Conservation (phyloP, 2,888 invertebrate species). For the Lasioglossum leucozonium region DNA sequence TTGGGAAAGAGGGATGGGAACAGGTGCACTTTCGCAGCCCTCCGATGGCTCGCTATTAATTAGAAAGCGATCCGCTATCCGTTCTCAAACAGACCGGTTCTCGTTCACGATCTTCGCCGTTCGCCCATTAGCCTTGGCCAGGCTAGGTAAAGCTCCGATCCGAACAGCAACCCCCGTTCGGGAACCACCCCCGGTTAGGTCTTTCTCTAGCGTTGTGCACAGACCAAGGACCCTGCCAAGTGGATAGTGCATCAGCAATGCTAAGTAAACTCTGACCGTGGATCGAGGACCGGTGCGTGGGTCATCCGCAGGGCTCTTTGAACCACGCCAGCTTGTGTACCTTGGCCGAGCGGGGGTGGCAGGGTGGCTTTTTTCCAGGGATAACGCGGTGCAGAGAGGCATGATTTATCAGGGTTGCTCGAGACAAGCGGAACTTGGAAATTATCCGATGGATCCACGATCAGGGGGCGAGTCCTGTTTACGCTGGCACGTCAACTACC, state of each 20-base stretch:
- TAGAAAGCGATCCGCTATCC: constrained; percentile 64
- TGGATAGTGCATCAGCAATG: constrained; percentile 82
- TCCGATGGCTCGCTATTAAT: constrained; percentile 67
- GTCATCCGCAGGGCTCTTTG: constrained; percentile 4
- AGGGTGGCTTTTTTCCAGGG: neutral
- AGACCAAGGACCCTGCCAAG: constrained; percentile 23
- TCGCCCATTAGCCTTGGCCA: constrained; percentile 27
- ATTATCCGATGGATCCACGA: neutral
- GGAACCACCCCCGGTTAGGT: neutral
- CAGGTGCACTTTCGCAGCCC: constrained; percentile 56
- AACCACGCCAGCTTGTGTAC: neutral
- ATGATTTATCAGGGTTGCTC: constrained; percentile 25
- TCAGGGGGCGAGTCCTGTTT: neutral
- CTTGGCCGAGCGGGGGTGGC: neutral
- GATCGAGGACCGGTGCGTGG: constrained; percentile 44
- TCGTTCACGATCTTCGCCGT: constrained; percentile 59
- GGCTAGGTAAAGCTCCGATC: neutral
- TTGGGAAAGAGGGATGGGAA: constrained; percentile 1
- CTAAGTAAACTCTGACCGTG: constrained; percentile 80
- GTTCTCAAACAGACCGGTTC: constrained; percentile 64
- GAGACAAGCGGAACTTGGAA: constrained; percentile 13
- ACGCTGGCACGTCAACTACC: neutral
- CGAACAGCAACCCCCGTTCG: neutral
- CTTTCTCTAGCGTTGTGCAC: constrained; percentile 30
- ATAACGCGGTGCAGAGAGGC: neutral